phyloP scores from a whole-genome alignment of 1,140 invertebrate species.

The Eumaeus atala region DNA sequence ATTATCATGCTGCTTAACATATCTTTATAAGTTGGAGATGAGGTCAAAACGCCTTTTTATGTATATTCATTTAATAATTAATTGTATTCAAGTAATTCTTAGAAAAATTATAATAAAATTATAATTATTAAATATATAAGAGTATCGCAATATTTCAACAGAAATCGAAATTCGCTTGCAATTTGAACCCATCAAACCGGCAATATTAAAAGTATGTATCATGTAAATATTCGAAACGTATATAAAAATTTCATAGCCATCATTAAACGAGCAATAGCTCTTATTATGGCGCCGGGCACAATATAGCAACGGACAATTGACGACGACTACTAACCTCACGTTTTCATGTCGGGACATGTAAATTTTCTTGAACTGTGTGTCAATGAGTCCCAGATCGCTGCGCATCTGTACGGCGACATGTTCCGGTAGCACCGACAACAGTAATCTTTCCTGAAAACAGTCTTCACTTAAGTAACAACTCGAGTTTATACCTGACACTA shows the following conservation, averaged over 20 bases:
- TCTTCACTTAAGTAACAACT: no score
- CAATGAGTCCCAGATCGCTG: slow-evolving; percentile 89
- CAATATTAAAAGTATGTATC: no score
- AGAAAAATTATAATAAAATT: no score
- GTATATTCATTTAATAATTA: not conserved
- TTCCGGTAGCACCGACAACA: slow-evolving; percentile 94
- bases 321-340: slow-evolving; percentile 81
- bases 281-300: not conserved
- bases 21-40: no score
- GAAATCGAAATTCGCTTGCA: no score
- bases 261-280: slow-evolving; percentile 2
- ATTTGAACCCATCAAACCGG: no score
- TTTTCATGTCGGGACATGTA: slow-evolving; percentile 98
- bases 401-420: slow-evolving; percentile 96
- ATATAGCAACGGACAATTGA: slow-evolving; percentile 1
- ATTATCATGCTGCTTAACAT: no score
- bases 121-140: no score
- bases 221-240: no score
- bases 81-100: not conserved
- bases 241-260: slow-evolving; percentile 1
- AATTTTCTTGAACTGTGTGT: slow-evolving; percentile 97
- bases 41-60: no score
- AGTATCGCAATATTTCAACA: no score
- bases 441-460: slow-evolving; percentile 83
- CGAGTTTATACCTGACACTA: no score